A percentile compares a stretch with the other conserved stretches of the same genome.
These are phyloP conservation scores for Calcarius lapponicus DNA, from an alignment of 2,797 vertebrate genomes.

Conservation along the genomic window DNA sequence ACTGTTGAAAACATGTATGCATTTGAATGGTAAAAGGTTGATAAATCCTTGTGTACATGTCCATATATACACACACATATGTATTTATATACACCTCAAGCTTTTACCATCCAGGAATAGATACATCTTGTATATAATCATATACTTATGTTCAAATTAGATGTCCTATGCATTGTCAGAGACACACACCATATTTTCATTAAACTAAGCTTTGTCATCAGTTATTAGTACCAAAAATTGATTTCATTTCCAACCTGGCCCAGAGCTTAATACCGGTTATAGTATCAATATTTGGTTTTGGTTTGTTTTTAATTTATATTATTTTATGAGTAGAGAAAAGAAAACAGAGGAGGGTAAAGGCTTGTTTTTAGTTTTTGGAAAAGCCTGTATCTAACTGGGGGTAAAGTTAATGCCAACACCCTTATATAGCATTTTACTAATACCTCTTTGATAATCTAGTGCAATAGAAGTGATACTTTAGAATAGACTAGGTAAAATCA, in stretches of 20 bases:
- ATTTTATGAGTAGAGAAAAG: constrained; percentile 60
- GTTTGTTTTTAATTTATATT: background rate
- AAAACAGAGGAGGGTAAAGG: constrained; percentile 80
- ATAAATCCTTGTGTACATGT: background rate
- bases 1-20: constrained; percentile 56
- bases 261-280: constrained; percentile 77
- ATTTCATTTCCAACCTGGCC: constrained; percentile 85
- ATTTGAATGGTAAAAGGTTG: constrained; percentile 67
- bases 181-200: constrained; percentile 92
- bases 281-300: constrained; percentile 34
- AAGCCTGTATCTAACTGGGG: constrained; percentile 50
- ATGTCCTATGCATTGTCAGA: constrained; percentile 88
- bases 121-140: constrained; percentile 55
- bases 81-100: constrained; percentile 49
- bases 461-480: constrained; percentile 67
- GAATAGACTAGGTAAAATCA: constrained; percentile 65
- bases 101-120: constrained; percentile 70
- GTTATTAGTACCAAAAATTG: constrained; percentile 79
- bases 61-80: background rate
- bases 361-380: constrained; percentile 49
- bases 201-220: constrained; percentile 86
- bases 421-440: constrained; percentile 65
- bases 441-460: constrained; percentile 72
- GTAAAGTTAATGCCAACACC: constrained; percentile 64
- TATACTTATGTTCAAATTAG: constrained; percentile 71